These are phyloP conservation scores for Bubo scandiacus DNA, from an alignment of 2,113 vertebrate genomes.

Conservation along the genomic window DNA sequence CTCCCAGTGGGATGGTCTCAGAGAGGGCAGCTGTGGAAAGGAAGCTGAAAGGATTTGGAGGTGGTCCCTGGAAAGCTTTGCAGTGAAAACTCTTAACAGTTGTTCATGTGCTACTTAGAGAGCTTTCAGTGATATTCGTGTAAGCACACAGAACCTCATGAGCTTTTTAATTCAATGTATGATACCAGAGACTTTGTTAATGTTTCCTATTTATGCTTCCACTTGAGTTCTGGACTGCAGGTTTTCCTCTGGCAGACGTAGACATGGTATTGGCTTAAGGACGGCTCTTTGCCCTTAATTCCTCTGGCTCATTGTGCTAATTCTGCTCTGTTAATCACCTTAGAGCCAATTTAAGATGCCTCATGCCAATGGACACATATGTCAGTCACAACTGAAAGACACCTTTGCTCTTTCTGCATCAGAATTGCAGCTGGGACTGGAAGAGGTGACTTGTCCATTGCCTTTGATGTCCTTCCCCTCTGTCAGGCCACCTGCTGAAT, in stretches of 20 bases:
- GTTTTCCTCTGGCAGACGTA: background rate
- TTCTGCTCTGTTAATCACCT: conserved; percentile 45
- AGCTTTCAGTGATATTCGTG: fast-evolving
- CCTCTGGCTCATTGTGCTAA: background rate
- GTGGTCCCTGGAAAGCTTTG: background rate
- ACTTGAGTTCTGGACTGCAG: background rate
- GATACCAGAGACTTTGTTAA: background rate
- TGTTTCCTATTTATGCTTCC: background rate
- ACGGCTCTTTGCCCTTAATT: background rate
- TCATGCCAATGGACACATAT: background rate
- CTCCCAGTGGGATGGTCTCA: background rate
- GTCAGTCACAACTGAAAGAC: background rate
- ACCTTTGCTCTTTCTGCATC: background rate
- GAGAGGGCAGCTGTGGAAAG: background rate
- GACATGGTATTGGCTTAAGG: background rate
- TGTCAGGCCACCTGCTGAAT: background rate
- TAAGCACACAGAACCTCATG: background rate
- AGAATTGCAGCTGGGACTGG: background rate
- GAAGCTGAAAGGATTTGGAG: background rate
- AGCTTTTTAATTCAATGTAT: background rate
- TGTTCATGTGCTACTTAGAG: background rate
- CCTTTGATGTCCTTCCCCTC: background rate
- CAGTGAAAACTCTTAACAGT: background rate
- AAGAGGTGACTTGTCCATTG: background rate
- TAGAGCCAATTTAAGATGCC: background rate